Percentiles rank a stretch among this genome's conserved stretches.
These are phyloP conservation scores for Drosophila emarginata DNA, from an alignment of 2,888 invertebrate species.

Conservation along the genomic window DNA sequence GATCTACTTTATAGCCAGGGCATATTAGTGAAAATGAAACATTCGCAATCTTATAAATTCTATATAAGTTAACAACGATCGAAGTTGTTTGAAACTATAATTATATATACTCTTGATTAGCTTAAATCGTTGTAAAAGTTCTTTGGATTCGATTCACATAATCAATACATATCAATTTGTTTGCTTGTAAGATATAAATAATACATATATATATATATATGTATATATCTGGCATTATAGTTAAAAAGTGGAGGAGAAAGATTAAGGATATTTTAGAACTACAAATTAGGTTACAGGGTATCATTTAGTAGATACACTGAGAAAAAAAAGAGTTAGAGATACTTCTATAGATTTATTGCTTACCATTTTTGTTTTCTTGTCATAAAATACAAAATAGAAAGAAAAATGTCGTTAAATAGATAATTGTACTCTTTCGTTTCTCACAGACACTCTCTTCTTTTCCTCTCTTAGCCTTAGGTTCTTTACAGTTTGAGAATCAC, in stretches of 20 bases:
- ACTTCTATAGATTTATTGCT: neutral
- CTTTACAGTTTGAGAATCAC: conserved; percentile 4
- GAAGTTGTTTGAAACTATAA: too few species aligned
- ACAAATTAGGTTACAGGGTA: neutral
- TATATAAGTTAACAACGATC: too few species aligned
- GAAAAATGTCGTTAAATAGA: too few species aligned
- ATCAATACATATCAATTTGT: too few species aligned
- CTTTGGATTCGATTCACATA: too few species aligned
- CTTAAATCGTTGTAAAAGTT: too few species aligned
- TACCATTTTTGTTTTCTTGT: neutral
- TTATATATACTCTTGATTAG: too few species aligned
- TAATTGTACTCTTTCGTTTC: neutral
- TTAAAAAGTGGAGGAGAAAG: too few species aligned
- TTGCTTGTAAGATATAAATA: too few species aligned
- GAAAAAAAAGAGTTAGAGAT: neutral
- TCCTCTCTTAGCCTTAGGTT: neutral
- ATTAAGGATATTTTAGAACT: too few species aligned
- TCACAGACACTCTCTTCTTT: neutral
- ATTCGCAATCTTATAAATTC: neutral
- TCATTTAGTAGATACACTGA: neutral
- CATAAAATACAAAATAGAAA: neutral
- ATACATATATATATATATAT: too few species aligned
- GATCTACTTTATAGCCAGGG: neutral
- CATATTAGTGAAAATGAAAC: neutral
- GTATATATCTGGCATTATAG: too few species aligned